Evolutionary conservation across 2,888 invertebrate species (phyloP).

Genomic region (Conistra vaccinii): DNA sequence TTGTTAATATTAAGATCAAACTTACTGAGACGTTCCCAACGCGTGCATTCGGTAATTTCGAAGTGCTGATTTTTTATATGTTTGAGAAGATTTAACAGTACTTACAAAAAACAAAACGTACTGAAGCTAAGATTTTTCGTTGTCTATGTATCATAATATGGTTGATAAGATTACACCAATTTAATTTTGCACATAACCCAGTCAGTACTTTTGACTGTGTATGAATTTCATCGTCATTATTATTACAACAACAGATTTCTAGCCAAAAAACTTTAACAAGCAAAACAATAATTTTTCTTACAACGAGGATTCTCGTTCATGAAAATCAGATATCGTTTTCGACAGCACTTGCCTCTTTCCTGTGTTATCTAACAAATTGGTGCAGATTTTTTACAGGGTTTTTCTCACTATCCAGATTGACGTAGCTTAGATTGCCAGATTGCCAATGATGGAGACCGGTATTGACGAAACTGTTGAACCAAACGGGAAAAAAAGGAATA

Average conservation of each 20-base stretch:
- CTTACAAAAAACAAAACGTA: not conserved
- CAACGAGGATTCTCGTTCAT: not conserved
- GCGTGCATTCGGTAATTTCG: not conserved
- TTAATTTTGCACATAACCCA: not conserved
- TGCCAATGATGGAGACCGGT: slow-evolving; percentile 35
- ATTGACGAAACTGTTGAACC: slow-evolving; percentile 52
- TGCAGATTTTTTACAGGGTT: slow-evolving; percentile 6
- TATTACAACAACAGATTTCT: not conserved
- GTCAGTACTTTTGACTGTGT: not conserved
- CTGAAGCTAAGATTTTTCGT: not conserved
- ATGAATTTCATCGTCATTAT: not conserved
- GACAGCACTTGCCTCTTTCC: not conserved
- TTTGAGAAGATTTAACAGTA: not conserved
- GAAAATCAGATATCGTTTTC: not conserved
- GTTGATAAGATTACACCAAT: not conserved
- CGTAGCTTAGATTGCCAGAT: slow-evolving; percentile 18
- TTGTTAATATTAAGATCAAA: slow-evolving; percentile 27
- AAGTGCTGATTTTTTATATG: not conserved
- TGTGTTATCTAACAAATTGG: slow-evolving; percentile 4
- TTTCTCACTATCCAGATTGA: slow-evolving; percentile 20
- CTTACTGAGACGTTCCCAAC: too few species aligned
- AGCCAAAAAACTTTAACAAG: not conserved
- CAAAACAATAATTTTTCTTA: not conserved
- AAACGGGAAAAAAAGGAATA: slow-evolving; percentile 20
- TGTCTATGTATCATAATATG: not conserved